Percentiles rank a stretch among this genome's conserved stretches.
phyloP scores from a whole-genome alignment of 2,797 vertebrate species.

The Capromys pilorides region DNA sequence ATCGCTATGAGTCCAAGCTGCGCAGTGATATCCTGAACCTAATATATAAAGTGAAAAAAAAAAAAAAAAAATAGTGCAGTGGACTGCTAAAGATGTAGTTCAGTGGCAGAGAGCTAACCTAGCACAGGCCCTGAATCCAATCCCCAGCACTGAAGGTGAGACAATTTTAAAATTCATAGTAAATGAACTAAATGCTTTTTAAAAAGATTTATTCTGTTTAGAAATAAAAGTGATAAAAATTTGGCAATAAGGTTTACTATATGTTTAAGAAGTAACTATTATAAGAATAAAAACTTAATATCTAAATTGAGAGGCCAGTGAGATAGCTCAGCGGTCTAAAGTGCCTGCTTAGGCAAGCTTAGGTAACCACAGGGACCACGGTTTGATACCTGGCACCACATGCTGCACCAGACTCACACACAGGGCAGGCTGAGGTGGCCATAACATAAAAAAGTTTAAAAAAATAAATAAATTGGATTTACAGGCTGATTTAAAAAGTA shows the following conservation, averaged over 20 bases:
- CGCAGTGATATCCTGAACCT: too few species aligned
- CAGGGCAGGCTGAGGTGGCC: too few species aligned
- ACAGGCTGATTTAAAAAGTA: constrained; percentile 33
- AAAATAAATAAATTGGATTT: too few species aligned
- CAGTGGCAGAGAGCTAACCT: not conserved
- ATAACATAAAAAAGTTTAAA: too few species aligned
- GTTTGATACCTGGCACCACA: too few species aligned
- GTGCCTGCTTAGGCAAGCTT: too few species aligned
- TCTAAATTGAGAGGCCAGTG: too few species aligned
- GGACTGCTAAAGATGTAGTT: not conserved
- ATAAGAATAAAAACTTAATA: not conserved
- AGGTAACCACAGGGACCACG: too few species aligned
- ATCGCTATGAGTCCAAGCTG: too few species aligned
- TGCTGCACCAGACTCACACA: too few species aligned
- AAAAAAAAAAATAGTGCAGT: not conserved
- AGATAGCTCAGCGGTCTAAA: too few species aligned
- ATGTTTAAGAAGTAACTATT: not conserved
- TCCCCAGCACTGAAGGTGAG: not conserved
- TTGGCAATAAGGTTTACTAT: not conserved
- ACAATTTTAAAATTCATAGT: not conserved
- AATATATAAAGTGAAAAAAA: too few species aligned
- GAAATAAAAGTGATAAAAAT: constrained; percentile 26
- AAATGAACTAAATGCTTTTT: not conserved
- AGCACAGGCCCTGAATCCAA: not conserved
- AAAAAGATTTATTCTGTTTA: not conserved